These are phyloP conservation scores for Brachyhypopomus occidentalis DNA, from an alignment of 2,113 vertebrate genomes.

Conservation along the genomic window DNA sequence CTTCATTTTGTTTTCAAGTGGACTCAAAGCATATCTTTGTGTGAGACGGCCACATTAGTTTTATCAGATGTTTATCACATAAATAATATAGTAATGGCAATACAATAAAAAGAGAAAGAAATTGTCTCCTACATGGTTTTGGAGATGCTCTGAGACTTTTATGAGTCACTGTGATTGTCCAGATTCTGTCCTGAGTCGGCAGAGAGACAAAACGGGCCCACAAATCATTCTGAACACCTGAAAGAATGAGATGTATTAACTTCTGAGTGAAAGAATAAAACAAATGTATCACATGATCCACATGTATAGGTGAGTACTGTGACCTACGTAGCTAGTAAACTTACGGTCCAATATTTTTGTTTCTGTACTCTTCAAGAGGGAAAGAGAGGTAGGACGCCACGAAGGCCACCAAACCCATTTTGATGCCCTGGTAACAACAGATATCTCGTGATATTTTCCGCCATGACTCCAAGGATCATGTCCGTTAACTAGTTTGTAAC, in stretches of 20 bases:
- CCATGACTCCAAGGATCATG: neutral
- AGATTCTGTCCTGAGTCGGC: constrained; percentile 82
- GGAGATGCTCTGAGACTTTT: constrained; percentile 17
- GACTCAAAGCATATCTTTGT: no score
- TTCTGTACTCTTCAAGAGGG: constrained; percentile 85
- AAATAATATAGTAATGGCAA: no score
- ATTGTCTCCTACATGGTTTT: neutral
- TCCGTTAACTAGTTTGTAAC: neutral
- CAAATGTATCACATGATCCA: no score
- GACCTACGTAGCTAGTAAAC: constrained; percentile 21
- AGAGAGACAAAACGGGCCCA: constrained; percentile 86
- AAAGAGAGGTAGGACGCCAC: constrained; percentile 90
- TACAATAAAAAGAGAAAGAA: neutral
- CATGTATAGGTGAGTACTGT: neutral
- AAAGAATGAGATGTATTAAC: neutral
- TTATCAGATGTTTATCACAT: no score
- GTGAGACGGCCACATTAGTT: no score
- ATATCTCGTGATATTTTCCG: no score
- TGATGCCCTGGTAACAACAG: constrained; percentile 67
- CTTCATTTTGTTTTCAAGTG: neutral
- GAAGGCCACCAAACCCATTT: constrained; percentile 82
- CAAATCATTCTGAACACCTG: constrained; percentile 85
- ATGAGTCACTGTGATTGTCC: constrained; percentile 79
- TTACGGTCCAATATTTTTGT: constrained; percentile 86
- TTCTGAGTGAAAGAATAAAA: neutral